phyloP scores from a whole-genome alignment of 2,113 vertebrate species.

The Neodontobutis hainanensis region DNA sequence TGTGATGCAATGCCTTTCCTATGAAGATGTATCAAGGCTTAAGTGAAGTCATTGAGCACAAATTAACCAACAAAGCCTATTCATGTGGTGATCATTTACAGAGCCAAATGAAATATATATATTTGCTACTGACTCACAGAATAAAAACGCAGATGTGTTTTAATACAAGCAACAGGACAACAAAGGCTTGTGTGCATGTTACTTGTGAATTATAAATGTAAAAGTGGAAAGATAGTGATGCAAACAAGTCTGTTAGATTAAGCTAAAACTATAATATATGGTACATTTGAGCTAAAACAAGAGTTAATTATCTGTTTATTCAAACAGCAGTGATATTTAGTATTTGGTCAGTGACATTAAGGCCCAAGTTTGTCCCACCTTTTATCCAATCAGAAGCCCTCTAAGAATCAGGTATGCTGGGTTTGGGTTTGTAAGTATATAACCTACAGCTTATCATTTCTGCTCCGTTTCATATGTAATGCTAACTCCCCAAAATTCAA shows the following conservation, averaged over 20 bases:
- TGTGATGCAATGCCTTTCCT: constrained; percentile 15
- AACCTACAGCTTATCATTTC: background rate
- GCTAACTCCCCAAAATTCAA: background rate
- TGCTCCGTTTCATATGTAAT: background rate
- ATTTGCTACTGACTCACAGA: constrained; percentile 25
- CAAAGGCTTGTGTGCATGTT: background rate
- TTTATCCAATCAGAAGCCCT: no score
- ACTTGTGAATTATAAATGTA: no score
- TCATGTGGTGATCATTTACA: constrained; percentile 23
- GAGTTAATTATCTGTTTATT: no score
- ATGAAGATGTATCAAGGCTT: constrained; percentile 7
- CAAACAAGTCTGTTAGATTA: no score
- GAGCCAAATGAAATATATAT: constrained; percentile 6
- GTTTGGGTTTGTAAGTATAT: background rate
- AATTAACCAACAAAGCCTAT: constrained; percentile 16
- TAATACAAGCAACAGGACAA: background rate
- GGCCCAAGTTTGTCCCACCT: no score
- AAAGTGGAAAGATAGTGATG: no score
- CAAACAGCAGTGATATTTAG: no score
- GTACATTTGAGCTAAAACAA: no score
- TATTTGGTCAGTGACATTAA: no score
- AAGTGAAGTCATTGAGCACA: background rate
- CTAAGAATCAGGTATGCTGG: no score
- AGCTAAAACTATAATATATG: no score
- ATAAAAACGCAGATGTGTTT: constrained; percentile 10